phyloP scores from a whole-genome alignment of 2,113 vertebrate genomes.

The Camelus bactrianus region DNA sequence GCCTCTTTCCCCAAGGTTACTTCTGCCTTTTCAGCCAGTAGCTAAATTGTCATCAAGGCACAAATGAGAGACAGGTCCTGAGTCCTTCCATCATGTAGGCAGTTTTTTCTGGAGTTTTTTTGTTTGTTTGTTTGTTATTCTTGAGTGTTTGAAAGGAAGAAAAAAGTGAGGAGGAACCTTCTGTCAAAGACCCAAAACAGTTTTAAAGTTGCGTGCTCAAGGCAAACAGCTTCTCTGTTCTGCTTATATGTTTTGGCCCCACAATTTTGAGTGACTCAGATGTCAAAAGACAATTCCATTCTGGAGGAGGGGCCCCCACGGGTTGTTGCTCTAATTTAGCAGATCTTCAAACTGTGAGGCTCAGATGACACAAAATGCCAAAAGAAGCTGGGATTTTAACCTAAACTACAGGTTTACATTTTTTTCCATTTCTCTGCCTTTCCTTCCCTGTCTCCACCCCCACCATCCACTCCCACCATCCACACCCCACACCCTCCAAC shows the following conservation, averaged over 20 bases:
- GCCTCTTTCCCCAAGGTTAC: not conserved
- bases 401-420: constrained; percentile 42
- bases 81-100: constrained; percentile 51
- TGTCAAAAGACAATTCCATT: constrained; percentile 64
- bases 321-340: constrained; percentile 1
- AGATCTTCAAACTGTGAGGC: constrained; percentile 13
- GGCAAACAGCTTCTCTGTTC: constrained; percentile 79
- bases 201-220: constrained; percentile 68
- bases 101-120: constrained; percentile 55
- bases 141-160: constrained; percentile 57
- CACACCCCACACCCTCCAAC: not conserved
- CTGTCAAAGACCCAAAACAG: not conserved
- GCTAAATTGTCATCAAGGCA: not conserved
- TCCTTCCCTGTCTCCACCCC: not conserved
- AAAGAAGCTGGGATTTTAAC: not conserved
- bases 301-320: constrained; percentile 62
- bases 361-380: constrained; percentile 60
- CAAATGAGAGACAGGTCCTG: constrained; percentile 67
- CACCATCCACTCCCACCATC: not conserved
- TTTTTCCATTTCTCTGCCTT: constrained; percentile 65
- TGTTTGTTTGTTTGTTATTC: constrained; percentile 39
- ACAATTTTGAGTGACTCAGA: constrained; percentile 83
- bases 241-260: constrained; percentile 83
- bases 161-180: not conserved
- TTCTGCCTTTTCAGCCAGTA: not conserved